Evolutionary conservation across 2,797 vertebrate genomes (phyloP).

Genomic region (Acomys russatus): DNA sequence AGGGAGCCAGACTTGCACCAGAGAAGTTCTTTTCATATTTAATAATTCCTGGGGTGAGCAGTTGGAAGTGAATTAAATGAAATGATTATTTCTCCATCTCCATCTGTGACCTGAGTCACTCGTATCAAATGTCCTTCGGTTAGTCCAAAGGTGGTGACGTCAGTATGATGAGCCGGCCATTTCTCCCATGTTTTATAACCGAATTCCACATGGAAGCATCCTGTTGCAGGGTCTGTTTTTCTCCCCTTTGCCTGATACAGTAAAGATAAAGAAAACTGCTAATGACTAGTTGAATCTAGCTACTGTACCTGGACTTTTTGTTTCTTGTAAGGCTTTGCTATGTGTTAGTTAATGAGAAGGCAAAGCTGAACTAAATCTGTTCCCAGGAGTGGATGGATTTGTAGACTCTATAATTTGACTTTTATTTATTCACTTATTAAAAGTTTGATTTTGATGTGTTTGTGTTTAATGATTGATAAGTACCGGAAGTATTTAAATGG

Average conservation of each 20-base stretch:
- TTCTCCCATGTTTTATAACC: constrained; percentile 68
- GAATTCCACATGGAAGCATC: constrained; percentile 65
- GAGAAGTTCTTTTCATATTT: constrained; percentile 77
- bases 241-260: background rate
- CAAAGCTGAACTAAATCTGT: constrained; percentile 12
- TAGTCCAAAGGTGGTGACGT: constrained; percentile 75
- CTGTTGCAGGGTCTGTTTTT: background rate
- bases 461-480: background rate
- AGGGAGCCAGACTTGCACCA: constrained; percentile 66
- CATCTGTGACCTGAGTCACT: constrained; percentile 80
- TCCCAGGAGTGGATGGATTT: background rate
- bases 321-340: background rate
- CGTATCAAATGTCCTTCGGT: constrained; percentile 64
- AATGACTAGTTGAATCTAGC: background rate
- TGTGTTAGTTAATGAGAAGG: background rate
- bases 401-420: background rate
- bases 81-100: constrained; percentile 83
- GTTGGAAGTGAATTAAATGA: constrained; percentile 74
- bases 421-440: constrained; percentile 17
- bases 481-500: background rate
- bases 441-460: background rate
- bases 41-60: constrained; percentile 76
- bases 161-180: constrained; percentile 57
- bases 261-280: constrained; percentile 48
- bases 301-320: constrained; percentile 16